Percentiles rank a stretch among this genome's conserved stretches.
Evolutionary conservation across 2,888 invertebrate species (phyloP).

Genomic region (Apamea anceps): DNA sequence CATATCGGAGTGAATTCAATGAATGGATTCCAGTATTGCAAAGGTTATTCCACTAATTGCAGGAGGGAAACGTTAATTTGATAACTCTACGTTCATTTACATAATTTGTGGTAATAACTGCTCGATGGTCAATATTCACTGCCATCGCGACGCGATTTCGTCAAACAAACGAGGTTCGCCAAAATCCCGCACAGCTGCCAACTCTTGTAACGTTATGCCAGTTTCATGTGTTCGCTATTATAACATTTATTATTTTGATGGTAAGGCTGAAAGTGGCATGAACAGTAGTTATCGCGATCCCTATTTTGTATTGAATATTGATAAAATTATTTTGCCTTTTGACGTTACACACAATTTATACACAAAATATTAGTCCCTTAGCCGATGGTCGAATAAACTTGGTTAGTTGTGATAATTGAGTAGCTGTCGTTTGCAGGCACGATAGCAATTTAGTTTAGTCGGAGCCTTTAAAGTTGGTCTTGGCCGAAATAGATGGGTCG

Average conservation of each 20-base stretch:
- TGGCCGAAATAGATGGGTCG: constrained; percentile 20
- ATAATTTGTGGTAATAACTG: constrained; percentile 69
- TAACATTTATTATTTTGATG: constrained; percentile 26
- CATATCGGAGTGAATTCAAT: constrained; percentile 59
- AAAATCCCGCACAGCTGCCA: constrained; percentile 58
- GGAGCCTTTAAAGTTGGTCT: constrained; percentile 34
- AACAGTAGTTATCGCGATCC: constrained; percentile 9
- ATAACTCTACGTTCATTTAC: constrained; percentile 71
- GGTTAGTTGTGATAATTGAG: constrained; percentile 50
- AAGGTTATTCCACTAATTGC: constrained; percentile 76
- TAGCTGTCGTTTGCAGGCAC: constrained; percentile 50
- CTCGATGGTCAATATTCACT: constrained; percentile 55
- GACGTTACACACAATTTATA: constrained; percentile 44
- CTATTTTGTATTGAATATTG: constrained; percentile 54
- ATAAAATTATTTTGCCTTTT: constrained; percentile 51
- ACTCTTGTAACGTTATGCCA: constrained; percentile 44
- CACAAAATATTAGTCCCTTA: constrained; percentile 37
- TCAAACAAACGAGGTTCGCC: constrained; percentile 57
- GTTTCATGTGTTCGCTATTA: constrained; percentile 23
- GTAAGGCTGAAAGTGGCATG: constrained; percentile 43
- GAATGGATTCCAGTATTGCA: constrained; percentile 65
- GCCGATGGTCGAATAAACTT: constrained; percentile 50
- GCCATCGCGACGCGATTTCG: constrained; percentile 56
- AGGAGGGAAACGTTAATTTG: constrained; percentile 77
- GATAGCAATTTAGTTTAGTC: constrained; percentile 40